Conservation (phyloP, 2,888 invertebrate species). For the Melanophora roralis region DNA sequence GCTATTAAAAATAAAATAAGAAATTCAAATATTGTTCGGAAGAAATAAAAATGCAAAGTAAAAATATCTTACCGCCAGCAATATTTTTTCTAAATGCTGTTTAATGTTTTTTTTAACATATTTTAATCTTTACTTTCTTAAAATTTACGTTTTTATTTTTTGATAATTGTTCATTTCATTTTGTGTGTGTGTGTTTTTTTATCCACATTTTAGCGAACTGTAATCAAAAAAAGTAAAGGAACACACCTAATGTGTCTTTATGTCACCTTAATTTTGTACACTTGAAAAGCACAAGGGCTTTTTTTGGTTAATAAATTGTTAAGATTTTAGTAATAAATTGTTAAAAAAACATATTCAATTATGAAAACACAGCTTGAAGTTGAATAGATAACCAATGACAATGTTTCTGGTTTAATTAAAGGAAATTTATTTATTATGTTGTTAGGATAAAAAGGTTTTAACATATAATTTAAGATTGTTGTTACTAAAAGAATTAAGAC, state of each 20-base stretch:
- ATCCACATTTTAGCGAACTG: too few relatives aligned
- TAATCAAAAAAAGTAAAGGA: too few relatives aligned
- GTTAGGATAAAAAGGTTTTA: background rate
- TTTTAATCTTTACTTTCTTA: too few relatives aligned
- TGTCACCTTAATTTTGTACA: constrained; percentile 9
- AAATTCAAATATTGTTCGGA: too few relatives aligned
- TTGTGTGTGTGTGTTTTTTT: too few relatives aligned
- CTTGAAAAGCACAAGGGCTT: background rate
- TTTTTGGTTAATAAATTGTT: constrained; percentile 23
- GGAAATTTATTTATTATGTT: background rate
- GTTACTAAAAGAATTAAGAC: background rate
- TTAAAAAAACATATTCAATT: constrained; percentile 5
- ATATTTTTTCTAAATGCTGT: too few relatives aligned
- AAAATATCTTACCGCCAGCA: too few relatives aligned
- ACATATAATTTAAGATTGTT: background rate
- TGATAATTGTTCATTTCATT: too few relatives aligned
- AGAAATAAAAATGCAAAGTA: too few relatives aligned
- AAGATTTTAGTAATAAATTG: constrained; percentile 38
- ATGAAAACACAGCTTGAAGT: background rate
- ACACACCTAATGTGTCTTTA: background rate
- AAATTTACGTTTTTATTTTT: too few relatives aligned
- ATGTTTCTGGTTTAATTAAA: constrained; percentile 39
- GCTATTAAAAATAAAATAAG: too few relatives aligned
- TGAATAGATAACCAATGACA: background rate
- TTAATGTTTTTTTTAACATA: too few relatives aligned